Evolutionary conservation across 1,140 invertebrate genomes (phyloP).

Genomic region (Drosophila eugracilis): DNA sequence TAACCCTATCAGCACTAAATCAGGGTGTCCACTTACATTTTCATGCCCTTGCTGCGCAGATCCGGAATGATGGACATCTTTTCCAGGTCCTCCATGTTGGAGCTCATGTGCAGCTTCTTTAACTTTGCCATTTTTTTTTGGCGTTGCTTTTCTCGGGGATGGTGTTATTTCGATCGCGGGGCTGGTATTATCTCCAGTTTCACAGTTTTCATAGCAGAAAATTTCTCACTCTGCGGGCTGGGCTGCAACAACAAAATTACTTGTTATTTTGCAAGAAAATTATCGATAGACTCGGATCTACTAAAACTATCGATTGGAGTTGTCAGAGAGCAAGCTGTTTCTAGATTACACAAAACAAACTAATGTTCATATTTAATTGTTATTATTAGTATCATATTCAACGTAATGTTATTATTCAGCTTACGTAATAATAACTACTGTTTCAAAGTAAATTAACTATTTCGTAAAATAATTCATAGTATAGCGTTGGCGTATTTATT

Average conservation of each 20-base stretch:
- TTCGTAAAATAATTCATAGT: no score
- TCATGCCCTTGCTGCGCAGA: slow-evolving; percentile 85
- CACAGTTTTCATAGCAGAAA: slow-evolving; percentile 32
- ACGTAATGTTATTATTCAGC: no score
- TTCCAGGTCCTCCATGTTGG: slow-evolving; percentile 86
- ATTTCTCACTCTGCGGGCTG: slow-evolving; percentile 24
- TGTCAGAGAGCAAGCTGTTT: neutral
- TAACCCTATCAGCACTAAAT: slow-evolving; percentile 29
- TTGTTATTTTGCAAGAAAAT: neutral
- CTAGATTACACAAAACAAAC: neutral
- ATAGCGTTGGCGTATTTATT: no score
- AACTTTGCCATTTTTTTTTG: slow-evolving; percentile 76
- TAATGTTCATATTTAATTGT: no score
- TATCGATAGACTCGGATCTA: neutral
- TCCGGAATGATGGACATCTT: slow-evolving; percentile 86
- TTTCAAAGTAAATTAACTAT: no score
- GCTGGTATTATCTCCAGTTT: no score
- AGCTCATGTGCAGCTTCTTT: slow-evolving; percentile 86
- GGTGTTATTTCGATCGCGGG: neutral
- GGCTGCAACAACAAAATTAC: slow-evolving; percentile 13
- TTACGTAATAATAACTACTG: no score
- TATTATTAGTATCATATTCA: no score
- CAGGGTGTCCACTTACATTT: slow-evolving; percentile 84
- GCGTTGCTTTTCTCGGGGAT: neutral
- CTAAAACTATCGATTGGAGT: neutral